Evolutionary conservation across 2,797 vertebrate genomes (phyloP).

Genomic region (Sebastes matsubarae): DNA sequence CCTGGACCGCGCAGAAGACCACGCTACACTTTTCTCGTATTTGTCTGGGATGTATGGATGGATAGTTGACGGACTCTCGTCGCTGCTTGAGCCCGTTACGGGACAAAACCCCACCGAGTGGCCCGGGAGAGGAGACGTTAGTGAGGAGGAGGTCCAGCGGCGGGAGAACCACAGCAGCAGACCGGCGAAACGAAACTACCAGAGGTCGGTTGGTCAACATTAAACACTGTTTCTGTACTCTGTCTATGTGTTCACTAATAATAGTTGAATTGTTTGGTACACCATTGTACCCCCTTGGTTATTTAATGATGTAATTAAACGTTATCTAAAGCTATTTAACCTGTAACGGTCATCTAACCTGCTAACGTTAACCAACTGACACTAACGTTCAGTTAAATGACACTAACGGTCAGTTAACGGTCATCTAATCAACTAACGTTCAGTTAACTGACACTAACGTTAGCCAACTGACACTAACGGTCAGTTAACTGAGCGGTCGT

Average conservation of each 20-base stretch:
- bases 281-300: rapidly evolving
- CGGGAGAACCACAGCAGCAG: slow-evolving; percentile 55
- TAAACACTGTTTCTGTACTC: rapidly evolving
- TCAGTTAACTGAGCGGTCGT: background rate
- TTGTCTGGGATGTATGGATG: slow-evolving; percentile 89
- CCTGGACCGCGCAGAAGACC: slow-evolving; percentile 77
- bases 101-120: slow-evolving; percentile 68
- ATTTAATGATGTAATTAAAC: background rate
- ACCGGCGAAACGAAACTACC: slow-evolving; percentile 83
- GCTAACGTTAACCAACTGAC: background rate
- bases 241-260: rapidly evolving
- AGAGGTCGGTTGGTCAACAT: slow-evolving; percentile 73
- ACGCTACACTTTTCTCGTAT: slow-evolving; percentile 69
- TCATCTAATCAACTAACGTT: too few species aligned
- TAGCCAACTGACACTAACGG: too few species aligned
- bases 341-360: background rate
- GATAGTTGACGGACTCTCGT: slow-evolving; percentile 87
- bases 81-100: slow-evolving; percentile 82
- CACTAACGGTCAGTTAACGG: too few species aligned
- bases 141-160: slow-evolving; percentile 39
- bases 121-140: slow-evolving; percentile 58
- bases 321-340: background rate
- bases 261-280: rapidly evolving
- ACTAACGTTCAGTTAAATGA: too few species aligned
- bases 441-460: too few species aligned